A percentile compares a stretch with the other conserved stretches of the same genome.
Evolutionary conservation across 1,140 invertebrate species (phyloP).

Genomic region (Rhopalosiphum padi): DNA sequence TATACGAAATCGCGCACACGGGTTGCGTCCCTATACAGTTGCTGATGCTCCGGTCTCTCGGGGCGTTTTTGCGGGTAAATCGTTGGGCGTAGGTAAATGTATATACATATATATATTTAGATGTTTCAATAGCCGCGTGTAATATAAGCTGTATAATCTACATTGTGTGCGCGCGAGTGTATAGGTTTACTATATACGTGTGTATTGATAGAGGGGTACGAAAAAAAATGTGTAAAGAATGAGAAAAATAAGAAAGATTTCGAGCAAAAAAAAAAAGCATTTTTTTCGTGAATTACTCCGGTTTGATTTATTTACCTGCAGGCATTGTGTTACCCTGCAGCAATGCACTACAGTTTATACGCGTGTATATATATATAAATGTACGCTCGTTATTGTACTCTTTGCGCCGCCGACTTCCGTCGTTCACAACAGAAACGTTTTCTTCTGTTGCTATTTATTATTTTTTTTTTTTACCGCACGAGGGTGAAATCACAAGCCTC

Average conservation of each 20-base stretch:
- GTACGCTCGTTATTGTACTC: neutral
- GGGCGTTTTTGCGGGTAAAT: slow-evolving; percentile 53
- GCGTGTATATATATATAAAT: neutral
- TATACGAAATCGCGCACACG: neutral
- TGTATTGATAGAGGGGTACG: slow-evolving; percentile 12
- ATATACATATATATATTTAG: neutral
- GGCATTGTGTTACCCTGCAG: neutral
- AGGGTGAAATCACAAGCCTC: neutral
- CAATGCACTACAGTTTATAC: neutral
- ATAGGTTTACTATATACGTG: neutral
- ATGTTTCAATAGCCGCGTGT: slow-evolving; percentile 51
- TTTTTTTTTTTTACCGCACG: neutral
- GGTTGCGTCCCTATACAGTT: neutral
- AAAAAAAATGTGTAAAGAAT: slow-evolving; percentile 38
- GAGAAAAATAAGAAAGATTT: slow-evolving; percentile 21
- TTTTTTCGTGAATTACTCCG: slow-evolving; percentile 40
- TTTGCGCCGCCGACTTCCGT: slow-evolving; percentile 40
- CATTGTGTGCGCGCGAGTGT: slow-evolving; percentile 26
- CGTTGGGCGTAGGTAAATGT: neutral
- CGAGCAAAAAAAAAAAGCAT: neutral
- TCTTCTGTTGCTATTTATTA: neutral
- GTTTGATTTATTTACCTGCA: slow-evolving; percentile 55
- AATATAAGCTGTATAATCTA: slow-evolving; percentile 57
- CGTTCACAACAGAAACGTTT: slow-evolving; percentile 48
- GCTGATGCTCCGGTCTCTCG: neutral